Percentiles rank a stretch among this genome's conserved stretches.
Evolutionary conservation across 2,113 vertebrate species (phyloP).

Genomic region (Corydoras maculifer): DNA sequence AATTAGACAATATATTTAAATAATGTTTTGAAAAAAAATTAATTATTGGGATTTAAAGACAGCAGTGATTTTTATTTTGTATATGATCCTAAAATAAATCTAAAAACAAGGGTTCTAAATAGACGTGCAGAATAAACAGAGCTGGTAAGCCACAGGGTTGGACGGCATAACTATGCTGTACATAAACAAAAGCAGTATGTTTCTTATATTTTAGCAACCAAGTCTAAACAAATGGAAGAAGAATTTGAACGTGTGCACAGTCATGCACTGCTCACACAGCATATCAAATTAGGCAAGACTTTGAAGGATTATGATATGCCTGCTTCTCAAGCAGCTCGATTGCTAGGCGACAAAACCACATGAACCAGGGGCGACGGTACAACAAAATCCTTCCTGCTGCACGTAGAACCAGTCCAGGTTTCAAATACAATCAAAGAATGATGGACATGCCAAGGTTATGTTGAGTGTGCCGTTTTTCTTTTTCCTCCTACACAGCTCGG

Average conservation of each 20-base stretch:
- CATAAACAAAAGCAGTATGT: neutral
- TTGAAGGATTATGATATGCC: constrained; percentile 21
- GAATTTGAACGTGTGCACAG: constrained; percentile 4
- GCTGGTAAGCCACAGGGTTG: no score
- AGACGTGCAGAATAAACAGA: neutral
- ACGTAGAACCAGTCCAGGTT: neutral
- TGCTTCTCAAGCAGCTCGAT: neutral
- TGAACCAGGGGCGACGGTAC: neutral
- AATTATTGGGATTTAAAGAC: neutral
- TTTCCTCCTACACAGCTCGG: neutral
- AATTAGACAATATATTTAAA: no score
- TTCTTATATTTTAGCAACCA: neutral
- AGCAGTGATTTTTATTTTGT: neutral
- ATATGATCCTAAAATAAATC: neutral
- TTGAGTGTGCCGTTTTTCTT: neutral
- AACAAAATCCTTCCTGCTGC: neutral
- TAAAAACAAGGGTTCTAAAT: neutral
- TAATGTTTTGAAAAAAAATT: neutral
- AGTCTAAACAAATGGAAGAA: constrained; percentile 1
- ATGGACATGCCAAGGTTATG: constrained; percentile 8
- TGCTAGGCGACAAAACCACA: neutral
- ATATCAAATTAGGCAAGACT: constrained; percentile 22
- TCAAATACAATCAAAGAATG: neutral
- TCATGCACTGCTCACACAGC: constrained; percentile 8
- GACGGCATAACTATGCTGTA: neutral